Evolutionary conservation across 2,797 vertebrate species (phyloP), one percentile per base, ranked within the genome.

Genomic region (Lacerta agilis): DNA sequence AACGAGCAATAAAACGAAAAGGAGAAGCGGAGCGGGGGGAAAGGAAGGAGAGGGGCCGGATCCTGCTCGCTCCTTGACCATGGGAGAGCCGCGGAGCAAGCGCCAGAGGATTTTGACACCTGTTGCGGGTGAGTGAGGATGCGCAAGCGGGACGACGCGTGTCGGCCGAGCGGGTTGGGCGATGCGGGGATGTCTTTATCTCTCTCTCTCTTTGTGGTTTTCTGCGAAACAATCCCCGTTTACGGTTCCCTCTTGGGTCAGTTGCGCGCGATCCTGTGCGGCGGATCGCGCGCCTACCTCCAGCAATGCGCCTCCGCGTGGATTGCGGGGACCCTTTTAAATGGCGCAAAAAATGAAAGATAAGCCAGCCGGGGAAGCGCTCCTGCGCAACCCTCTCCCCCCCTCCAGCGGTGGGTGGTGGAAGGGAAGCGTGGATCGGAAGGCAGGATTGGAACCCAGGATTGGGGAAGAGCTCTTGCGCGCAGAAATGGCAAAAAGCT

Each of bases 101-200:
- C 1, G 27, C 4, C 61, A 9, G 0, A 61, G 38, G 33, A 25
- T 8, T 10, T 27, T 41, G 78, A 76, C 87, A 82, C 13, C 27
- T 43, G 67, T 49, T 27, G 8, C 58, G 20, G 86, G 86, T 87
- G 80, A 87, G 86, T 87, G 55, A 7, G 58, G 58, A 9, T 9
- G 36, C 36, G 33, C 18, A 69, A 27, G 23, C 13, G 41, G 33
- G 38, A 17, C 5, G 18, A 61, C 71, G 27, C 71, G 79, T 64
- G 79, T 61, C 18, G 45, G n/a, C 9, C 8, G 8, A 36, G 18
- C 43, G 4, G 64, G 6, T 15, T 23, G 25, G 80, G 1, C 23
- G 18, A 11, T 13, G 11, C 27, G 5, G 29, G 64, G 36, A n/a
- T 11, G 17, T 10, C 41, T 33, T n/a, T 80, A 18, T 4, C n/a